Conservation (phyloP, 2,888 invertebrate genomes). For the Incurvaria masculella region DNA sequence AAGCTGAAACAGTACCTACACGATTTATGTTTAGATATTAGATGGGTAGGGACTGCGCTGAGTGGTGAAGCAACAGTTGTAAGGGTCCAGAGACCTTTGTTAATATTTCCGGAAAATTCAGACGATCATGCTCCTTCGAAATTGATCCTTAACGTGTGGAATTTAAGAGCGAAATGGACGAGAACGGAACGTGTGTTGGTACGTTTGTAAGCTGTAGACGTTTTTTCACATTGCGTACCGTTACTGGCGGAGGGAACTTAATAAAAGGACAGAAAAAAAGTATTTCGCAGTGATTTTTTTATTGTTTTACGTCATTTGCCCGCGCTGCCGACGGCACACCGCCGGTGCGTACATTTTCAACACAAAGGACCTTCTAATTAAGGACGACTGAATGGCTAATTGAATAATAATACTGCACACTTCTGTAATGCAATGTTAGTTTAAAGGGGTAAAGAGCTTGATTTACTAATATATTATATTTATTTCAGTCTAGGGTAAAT, state of each 20-base stretch:
- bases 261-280: not conserved
- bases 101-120: not conserved
- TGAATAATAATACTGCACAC: not conserved
- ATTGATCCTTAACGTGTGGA: no score
- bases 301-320: not conserved
- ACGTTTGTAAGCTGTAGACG: not conserved
- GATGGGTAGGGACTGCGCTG: not conserved
- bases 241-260: not conserved
- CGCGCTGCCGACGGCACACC: not conserved
- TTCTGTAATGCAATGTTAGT: not conserved
- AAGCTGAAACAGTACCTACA: not conserved
- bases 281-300: not conserved
- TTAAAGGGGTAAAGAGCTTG: no score
- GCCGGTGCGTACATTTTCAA: no score
- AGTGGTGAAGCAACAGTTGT: not conserved
- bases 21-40: not conserved
- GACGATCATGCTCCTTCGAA: no score
- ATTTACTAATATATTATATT: no score
- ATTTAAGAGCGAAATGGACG: no score
- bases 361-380: not conserved
- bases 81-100: not conserved
- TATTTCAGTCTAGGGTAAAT: no score
- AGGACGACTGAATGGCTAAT: not conserved
- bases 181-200: no score
- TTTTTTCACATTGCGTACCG: not conserved